phyloP scores from a whole-genome alignment of 2,113 vertebrate genomes.

The Mellivora capensis region DNA sequence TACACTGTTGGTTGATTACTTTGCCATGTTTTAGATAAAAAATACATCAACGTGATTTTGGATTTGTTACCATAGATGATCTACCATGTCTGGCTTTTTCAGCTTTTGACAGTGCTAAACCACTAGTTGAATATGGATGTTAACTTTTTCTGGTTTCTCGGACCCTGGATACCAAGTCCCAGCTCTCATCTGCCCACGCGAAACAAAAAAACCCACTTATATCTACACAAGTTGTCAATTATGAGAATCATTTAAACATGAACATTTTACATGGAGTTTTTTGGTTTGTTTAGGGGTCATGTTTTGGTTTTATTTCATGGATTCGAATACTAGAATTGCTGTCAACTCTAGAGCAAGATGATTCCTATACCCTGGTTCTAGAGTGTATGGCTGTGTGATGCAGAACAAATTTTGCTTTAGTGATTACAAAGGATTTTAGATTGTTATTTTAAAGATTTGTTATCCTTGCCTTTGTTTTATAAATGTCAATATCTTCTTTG shows the following conservation, averaged over 20 bases:
- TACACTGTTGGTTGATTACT: constrained; percentile 23
- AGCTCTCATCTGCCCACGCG: neutral
- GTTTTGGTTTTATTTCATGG: constrained; percentile 14
- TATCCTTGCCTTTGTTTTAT: constrained; percentile 67
- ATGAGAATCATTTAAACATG: constrained; percentile 23
- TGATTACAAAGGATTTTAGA: constrained; percentile 54
- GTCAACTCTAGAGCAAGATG: neutral
- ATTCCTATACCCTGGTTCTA: constrained; percentile 1
- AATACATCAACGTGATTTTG: constrained; percentile 18
- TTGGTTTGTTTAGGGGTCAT: constrained; percentile 22
- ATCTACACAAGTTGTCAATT: neutral
- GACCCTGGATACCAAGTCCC: neutral
- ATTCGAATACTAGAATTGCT: constrained; percentile 47
- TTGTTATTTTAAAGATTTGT: constrained; percentile 70
- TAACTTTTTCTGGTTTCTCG: neutral
- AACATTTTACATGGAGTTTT: neutral
- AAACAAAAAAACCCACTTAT: neutral
- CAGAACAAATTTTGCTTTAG: neutral
- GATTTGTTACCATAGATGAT: neutral
- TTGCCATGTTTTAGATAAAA: constrained; percentile 43
- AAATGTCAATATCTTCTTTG: constrained; percentile 66
- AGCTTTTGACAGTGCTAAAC: neutral
- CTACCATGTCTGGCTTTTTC: neutral
- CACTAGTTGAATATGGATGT: neutral
- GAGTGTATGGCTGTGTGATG: neutral